A percentile compares a stretch with the other conserved stretches of the same genome.
Conservation (phyloP, 2,113 vertebrate species). For the Sebastes fasciatus region DNA sequence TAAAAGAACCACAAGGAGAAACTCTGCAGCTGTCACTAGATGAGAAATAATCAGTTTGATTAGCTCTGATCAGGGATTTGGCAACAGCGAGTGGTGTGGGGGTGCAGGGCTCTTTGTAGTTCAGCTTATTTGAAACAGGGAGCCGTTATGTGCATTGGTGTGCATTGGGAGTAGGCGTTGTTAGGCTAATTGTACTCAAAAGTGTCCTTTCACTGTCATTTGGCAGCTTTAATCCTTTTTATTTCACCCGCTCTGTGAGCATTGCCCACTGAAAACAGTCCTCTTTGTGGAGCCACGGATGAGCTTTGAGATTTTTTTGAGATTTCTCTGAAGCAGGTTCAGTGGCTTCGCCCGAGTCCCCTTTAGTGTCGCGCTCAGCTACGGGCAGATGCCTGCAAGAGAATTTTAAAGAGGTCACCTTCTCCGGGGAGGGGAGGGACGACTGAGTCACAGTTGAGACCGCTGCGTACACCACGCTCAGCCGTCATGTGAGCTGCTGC, state of each 20-base stretch:
- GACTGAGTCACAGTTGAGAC: conserved; percentile 76
- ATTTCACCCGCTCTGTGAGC: conserved; percentile 33
- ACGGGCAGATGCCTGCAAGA: conserved; percentile 66
- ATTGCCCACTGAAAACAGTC: conserved; percentile 50
- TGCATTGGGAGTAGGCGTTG: conserved; percentile 60
- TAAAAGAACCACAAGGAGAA: conserved; percentile 12
- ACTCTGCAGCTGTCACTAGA: conserved; percentile 55
- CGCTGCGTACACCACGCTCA: conserved; percentile 50
- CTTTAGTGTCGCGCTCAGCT: conserved; percentile 48
- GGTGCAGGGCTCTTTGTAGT: conserved; percentile 52
- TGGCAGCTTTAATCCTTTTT: conserved; percentile 60
- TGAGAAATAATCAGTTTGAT: conserved; percentile 65
- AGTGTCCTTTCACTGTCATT: conserved; percentile 67
- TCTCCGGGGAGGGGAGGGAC: conserved; percentile 58
- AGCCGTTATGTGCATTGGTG: conserved; percentile 65
- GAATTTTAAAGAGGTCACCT: conserved; percentile 78
- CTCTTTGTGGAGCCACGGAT: conserved; percentile 25
- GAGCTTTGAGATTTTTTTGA: conserved; percentile 45
- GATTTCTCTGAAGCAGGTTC: conserved; percentile 62
- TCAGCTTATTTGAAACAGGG: conserved; percentile 61
- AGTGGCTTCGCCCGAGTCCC: conserved; percentile 49
- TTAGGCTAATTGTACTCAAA: conserved; percentile 68
- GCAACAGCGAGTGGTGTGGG: conserved; percentile 61
- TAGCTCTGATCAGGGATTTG: conserved; percentile 58
- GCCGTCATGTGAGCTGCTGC: conserved; percentile 59